phyloP scores from a whole-genome alignment of 2,888 invertebrate genomes.

The Teinopalpus imperialis region DNA sequence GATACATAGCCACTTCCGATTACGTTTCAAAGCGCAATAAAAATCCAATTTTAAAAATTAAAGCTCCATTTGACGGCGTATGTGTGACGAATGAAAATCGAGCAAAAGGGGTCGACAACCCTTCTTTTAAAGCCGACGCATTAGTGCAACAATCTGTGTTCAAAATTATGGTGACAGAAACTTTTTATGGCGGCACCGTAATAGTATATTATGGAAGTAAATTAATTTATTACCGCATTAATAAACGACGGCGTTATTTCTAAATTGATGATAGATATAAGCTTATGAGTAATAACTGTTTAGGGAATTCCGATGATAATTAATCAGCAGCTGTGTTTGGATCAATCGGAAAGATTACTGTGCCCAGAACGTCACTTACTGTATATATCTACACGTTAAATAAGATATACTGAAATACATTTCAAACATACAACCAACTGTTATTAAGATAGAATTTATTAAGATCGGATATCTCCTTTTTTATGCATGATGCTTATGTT shows the following conservation, averaged over 20 bases:
- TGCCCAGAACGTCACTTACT: too few relatives aligned
- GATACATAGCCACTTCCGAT: slow-evolving; percentile 18
- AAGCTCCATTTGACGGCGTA: slow-evolving; percentile 72
- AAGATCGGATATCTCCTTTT: too few relatives aligned
- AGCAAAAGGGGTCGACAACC: slow-evolving; percentile 67
- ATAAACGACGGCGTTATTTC: slow-evolving; percentile 49
- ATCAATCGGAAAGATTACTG: too few relatives aligned
- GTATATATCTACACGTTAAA: too few relatives aligned
- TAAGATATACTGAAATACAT: too few relatives aligned
- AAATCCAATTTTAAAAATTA: slow-evolving; percentile 76
- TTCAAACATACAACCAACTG: too few relatives aligned
- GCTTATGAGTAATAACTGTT: slow-evolving; percentile 15
- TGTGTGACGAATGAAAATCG: slow-evolving; percentile 75
- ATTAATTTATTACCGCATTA: slow-evolving; percentile 71
- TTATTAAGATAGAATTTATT: too few relatives aligned
- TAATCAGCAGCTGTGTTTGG: slow-evolving; percentile 1
- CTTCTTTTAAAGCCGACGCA: slow-evolving; percentile 59
- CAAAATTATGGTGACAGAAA: slow-evolving; percentile 74
- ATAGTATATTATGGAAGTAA: slow-evolving; percentile 63
- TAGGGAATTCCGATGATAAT: background rate
- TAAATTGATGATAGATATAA: slow-evolving; percentile 20
- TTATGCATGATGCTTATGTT: too few relatives aligned
- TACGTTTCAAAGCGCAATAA: slow-evolving; percentile 56
- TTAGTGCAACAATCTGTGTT: slow-evolving; percentile 76
- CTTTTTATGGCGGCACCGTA: slow-evolving; percentile 63